These are phyloP conservation scores for Dicycla oo DNA, from an alignment of 2,888 invertebrate species.

Conservation along the genomic window DNA sequence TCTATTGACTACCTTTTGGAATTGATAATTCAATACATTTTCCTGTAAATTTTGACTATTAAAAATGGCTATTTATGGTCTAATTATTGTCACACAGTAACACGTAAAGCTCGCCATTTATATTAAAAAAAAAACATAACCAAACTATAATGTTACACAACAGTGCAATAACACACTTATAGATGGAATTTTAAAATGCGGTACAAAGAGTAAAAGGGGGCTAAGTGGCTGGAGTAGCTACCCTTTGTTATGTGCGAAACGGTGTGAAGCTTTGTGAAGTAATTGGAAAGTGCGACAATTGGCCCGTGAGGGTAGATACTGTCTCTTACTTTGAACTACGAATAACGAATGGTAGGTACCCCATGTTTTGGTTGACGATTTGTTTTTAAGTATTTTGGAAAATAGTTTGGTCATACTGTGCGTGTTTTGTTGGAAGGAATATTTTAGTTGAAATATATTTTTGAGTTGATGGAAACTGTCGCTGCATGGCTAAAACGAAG, in stretches of 20 bases:
- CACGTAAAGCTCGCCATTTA: neutral
- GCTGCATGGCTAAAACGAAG: neutral
- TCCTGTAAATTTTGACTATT: neutral
- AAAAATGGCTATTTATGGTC: neutral
- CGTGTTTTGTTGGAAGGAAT: neutral
- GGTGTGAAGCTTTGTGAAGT: constrained; percentile 75
- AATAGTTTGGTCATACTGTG: constrained; percentile 36
- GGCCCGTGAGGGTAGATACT: constrained; percentile 77
- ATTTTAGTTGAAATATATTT: constrained; percentile 3
- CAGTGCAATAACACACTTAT: constrained; percentile 57
- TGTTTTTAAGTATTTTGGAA: constrained; percentile 47
- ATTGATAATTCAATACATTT: neutral
- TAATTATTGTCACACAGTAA: too few relatives aligned
- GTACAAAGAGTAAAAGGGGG: constrained; percentile 77
- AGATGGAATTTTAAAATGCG: constrained; percentile 76
- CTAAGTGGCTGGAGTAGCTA: constrained; percentile 82
- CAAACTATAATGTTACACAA: constrained; percentile 44
- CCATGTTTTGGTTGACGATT: constrained; percentile 56
- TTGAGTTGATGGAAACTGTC: neutral
- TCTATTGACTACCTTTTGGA: neutral
- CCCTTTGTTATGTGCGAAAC: constrained; percentile 79
- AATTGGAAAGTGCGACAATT: constrained; percentile 82
- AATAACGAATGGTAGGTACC: constrained; percentile 48
- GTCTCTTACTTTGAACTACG: constrained; percentile 74
- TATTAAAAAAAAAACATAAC: neutral